Base-by-base conservation (phyloP, 2,888 invertebrate genomes). In the Willowsia nigromaculata region DNA sequence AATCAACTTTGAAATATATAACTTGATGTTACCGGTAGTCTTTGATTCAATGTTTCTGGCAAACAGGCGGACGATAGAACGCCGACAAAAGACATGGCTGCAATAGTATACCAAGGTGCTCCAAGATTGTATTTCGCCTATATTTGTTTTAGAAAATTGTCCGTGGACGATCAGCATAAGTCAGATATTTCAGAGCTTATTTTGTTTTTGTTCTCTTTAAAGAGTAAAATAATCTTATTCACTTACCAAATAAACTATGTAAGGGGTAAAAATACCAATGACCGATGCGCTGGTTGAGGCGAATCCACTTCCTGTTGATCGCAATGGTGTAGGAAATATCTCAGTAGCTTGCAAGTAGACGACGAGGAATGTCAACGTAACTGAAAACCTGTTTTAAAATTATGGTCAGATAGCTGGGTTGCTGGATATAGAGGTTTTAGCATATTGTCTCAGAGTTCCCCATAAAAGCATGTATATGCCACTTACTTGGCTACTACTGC, bases 271-370 rank as follows among this genome's bases (percentile, higher is more conserved):
- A n/a, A 95, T 94, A 18, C 95, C 94, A 71, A 95, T 94, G 30
- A 94, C 94, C 93, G 95, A 95, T 7, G 95, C 95, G 71, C 95
- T 93, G 50, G 96, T 94, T 85, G 95, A 95, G 33, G 95, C 95
- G 88, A 96, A 93, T 0, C 96, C 95, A 92, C 95, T 95, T 80
- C 96, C 96, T 5, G 96, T 95, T 93, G 96, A 96, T 25, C 96
- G 94, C 43, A 96, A 94, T 91, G 95, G 95, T 0, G 96, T 90
- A 0, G 96, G 96, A 93, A 96, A 96, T 30, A 96, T 94, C 93
- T 96, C 96, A 93, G 96, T 95, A 84, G 95, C 95, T 91, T 96
- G 95, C 80, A 96, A 94, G 93, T 95, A 95, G 40, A 95, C 95
- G n/a, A 95, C 94, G 92, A 95, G 95, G 93, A 95, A 96, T 6